Conservation (phyloP, 2,888 invertebrate genomes). For the Ectropis crepuscularia region DNA sequence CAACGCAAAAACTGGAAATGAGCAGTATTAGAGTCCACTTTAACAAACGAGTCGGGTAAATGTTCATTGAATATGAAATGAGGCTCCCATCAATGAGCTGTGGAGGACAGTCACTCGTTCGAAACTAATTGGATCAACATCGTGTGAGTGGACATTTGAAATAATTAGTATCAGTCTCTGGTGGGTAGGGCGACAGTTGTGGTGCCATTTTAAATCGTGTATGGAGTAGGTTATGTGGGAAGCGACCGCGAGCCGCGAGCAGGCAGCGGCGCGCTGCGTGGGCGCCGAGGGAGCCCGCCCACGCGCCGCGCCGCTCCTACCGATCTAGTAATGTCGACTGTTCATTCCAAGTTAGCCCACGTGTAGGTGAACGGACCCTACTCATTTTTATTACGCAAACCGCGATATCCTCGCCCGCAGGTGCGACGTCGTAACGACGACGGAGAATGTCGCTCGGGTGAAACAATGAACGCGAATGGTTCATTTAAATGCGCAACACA, state of each 20-base stretch:
- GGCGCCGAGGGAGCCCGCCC: constrained; percentile 69
- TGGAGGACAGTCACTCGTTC: constrained; percentile 36
- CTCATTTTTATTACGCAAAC: constrained; percentile 44
- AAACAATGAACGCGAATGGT: constrained; percentile 47
- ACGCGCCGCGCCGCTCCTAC: constrained; percentile 57
- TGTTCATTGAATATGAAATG: constrained; percentile 25
- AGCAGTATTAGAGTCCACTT: constrained; percentile 8
- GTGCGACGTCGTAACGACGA: constrained; percentile 35
- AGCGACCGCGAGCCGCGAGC: constrained; percentile 42
- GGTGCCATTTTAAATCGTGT: constrained; percentile 20
- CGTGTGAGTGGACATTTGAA: constrained; percentile 57
- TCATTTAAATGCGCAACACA: constrained; percentile 52
- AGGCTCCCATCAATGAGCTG: constrained; percentile 41
- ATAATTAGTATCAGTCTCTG: constrained; percentile 51
- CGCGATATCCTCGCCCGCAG: constrained; percentile 38
- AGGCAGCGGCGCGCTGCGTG: constrained; percentile 41
- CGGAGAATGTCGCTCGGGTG: constrained; percentile 42
- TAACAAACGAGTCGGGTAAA: constrained; percentile 10
- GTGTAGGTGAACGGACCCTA: constrained; percentile 49
- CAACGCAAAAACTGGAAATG: constrained; percentile 10
- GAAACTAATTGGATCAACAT: constrained; percentile 57
- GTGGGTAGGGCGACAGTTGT: constrained; percentile 45
- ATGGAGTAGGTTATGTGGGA: constrained; percentile 21
- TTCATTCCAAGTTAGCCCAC: constrained; percentile 52
- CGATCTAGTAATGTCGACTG: constrained; percentile 66